Evolutionary conservation across 2,797 vertebrate species (phyloP).

Genomic region (Anguilla pacifica): DNA sequence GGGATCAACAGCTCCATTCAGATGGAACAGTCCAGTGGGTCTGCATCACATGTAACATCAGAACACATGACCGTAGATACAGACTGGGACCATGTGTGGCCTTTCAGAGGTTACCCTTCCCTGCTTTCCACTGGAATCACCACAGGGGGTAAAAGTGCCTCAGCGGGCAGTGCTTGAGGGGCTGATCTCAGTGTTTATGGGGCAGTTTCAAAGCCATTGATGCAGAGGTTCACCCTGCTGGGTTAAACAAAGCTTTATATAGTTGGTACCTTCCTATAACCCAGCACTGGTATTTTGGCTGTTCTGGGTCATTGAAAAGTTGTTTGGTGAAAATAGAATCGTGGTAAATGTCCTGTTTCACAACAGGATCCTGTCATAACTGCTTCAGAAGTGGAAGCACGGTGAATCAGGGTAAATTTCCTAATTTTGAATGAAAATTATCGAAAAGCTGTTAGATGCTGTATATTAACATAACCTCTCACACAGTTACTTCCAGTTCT

Average conservation of each 20-base stretch:
- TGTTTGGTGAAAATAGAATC: not conserved
- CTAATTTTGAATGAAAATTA: too few relatives aligned
- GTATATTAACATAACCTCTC: not conserved
- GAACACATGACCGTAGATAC: not conserved
- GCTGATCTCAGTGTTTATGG: too few relatives aligned
- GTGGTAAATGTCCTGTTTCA: too few relatives aligned
- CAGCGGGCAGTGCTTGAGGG: not conserved
- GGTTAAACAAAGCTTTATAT: not conserved
- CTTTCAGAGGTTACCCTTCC: not conserved
- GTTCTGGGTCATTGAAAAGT: not conserved
- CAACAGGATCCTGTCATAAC: too few relatives aligned
- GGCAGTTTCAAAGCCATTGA: too few relatives aligned
- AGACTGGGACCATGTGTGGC: not conserved
- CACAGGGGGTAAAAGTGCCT: not conserved
- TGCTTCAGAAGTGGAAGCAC: too few relatives aligned
- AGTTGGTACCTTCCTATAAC: not conserved
- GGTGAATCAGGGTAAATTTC: too few relatives aligned
- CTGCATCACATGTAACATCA: not conserved
- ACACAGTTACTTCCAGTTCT: not conserved
- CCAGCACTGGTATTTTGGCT: not conserved
- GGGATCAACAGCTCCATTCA: not conserved
- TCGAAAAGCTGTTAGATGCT: not conserved
- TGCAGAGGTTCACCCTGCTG: too few relatives aligned
- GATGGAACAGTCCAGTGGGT: not conserved
- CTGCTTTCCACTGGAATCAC: not conserved